A percentile compares a stretch with the other conserved stretches of the same genome.
Conservation (phyloP, 2,888 invertebrate species). For the Drosophila borealis region DNA sequence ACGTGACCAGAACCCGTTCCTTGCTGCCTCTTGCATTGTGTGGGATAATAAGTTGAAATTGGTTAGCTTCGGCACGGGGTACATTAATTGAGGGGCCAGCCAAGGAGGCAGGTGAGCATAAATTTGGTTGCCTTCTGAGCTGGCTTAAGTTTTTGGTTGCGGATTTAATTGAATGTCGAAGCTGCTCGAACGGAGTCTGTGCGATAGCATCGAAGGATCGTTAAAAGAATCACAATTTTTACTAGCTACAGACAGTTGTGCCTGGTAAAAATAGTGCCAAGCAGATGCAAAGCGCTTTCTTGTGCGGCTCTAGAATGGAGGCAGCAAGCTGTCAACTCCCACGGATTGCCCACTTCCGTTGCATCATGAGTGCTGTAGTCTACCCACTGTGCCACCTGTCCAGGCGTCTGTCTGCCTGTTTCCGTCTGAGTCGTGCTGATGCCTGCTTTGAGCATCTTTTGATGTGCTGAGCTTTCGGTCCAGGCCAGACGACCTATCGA, state of each 20-base stretch:
- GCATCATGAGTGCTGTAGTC: slow-evolving; percentile 31
- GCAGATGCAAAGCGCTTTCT: neutral
- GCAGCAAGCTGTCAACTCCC: slow-evolving; percentile 36
- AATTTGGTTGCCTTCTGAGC: slow-evolving; percentile 9
- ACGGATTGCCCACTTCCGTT: slow-evolving; percentile 71
- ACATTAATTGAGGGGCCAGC: slow-evolving; percentile 58
- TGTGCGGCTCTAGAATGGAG: neutral
- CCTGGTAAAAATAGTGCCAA: neutral
- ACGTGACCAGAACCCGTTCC: slow-evolving; percentile 61
- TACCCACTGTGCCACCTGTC: slow-evolving; percentile 42
- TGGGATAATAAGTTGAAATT: slow-evolving; percentile 73
- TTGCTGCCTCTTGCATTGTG: slow-evolving; percentile 52
- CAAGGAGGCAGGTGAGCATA: slow-evolving; percentile 40
- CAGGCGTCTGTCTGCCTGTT: slow-evolving; percentile 16
- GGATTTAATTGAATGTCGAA: slow-evolving; percentile 51
- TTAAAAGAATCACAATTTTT: neutral
- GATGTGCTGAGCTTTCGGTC: slow-evolving; percentile 8
- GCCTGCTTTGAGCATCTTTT: slow-evolving; percentile 26
- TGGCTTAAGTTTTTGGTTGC: slow-evolving; percentile 27
- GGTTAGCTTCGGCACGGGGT: slow-evolving; percentile 53
- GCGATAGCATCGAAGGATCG: slow-evolving; percentile 15
- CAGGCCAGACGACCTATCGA: slow-evolving; percentile 35
- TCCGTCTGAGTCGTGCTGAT: slow-evolving; percentile 11
- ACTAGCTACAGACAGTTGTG: neutral
- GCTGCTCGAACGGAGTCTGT: slow-evolving; percentile 1